These are phyloP conservation scores for Kobus ellipsiprymnus DNA, from an alignment of 2,113 vertebrate species.

Conservation along the genomic window DNA sequence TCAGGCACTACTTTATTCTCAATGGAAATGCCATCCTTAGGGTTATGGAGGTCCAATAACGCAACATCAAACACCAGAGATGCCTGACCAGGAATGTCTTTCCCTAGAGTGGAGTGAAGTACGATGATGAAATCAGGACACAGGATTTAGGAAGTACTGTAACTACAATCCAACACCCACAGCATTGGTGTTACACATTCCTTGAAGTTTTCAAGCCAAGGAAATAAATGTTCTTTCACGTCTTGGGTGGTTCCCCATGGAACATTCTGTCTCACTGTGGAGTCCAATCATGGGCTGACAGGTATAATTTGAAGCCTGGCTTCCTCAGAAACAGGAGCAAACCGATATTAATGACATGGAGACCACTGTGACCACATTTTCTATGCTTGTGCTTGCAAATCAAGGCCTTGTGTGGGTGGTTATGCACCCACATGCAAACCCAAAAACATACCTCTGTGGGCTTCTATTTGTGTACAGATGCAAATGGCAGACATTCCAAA, in stretches of 20 bases:
- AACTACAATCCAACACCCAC: neutral
- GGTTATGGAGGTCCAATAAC: constrained; percentile 95
- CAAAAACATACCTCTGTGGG: neutral
- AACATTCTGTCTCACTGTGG: neutral
- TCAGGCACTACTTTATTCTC: constrained; percentile 85
- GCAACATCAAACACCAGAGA: constrained; percentile 96
- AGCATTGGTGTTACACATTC: neutral
- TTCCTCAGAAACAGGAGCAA: neutral
- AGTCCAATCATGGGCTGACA: too few species aligned
- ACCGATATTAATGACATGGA: neutral
- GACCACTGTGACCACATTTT: neutral
- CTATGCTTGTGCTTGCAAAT: neutral
- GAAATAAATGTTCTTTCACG: neutral
- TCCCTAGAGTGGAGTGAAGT: constrained; percentile 80
- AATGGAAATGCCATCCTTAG: constrained; percentile 89
- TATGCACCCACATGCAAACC: neutral
- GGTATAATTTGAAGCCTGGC: neutral
- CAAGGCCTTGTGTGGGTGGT: neutral
- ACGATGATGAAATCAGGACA: neutral
- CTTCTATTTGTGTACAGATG: neutral
- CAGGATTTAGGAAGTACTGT: neutral
- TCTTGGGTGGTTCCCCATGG: neutral
- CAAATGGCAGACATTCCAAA: neutral
- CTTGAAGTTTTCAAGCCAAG: neutral
- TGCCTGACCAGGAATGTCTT: constrained; percentile 95